Percentiles rank a stretch among this genome's conserved stretches.
Evolutionary conservation across 2,888 invertebrate species (phyloP).

Genomic region (Megastigmus dorsalis): DNA sequence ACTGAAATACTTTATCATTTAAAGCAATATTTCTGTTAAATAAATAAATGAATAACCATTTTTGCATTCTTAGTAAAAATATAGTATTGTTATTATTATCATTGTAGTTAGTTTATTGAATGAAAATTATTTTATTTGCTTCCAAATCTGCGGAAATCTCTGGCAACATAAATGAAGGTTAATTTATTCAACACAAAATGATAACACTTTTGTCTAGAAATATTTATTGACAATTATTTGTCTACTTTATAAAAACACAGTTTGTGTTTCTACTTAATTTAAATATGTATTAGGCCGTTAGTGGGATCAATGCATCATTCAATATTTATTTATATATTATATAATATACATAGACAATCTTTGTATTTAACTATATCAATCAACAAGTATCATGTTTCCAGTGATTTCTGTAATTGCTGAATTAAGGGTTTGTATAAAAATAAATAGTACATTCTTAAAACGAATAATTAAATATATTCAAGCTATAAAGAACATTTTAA

Average conservation of each 20-base stretch:
- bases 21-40: too few relatives aligned
- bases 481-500: slow-evolving; percentile 64
- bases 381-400: slow-evolving; percentile 37
- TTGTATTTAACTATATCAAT: slow-evolving; percentile 24
- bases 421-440: slow-evolving; percentile 70
- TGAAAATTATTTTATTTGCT: neutral
- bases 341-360: slow-evolving; percentile 25
- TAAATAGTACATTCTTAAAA: slow-evolving; percentile 69
- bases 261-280: slow-evolving; percentile 10
- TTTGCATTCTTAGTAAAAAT: too few relatives aligned
- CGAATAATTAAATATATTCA: slow-evolving; percentile 65
- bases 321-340: slow-evolving; percentile 24
- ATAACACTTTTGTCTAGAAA: neutral
- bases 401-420: slow-evolving; percentile 31
- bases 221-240: slow-evolving; percentile 33
- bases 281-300: slow-evolving; percentile 39
- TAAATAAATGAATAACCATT: too few relatives aligned
- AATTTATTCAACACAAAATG: slow-evolving; percentile 13
- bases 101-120: slow-evolving; percentile 7
- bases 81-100: too few relatives aligned
- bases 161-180: slow-evolving; percentile 30
- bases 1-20: too few relatives aligned
- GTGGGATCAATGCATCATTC: slow-evolving; percentile 41
- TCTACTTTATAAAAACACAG: slow-evolving; percentile 29
- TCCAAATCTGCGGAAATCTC: slow-evolving; percentile 23